Percentiles rank a stretch among this genome's conserved stretches.
These are phyloP conservation scores for Seriola rivoliana DNA, from an alignment of 2,113 vertebrate genomes.

Conservation along the genomic window DNA sequence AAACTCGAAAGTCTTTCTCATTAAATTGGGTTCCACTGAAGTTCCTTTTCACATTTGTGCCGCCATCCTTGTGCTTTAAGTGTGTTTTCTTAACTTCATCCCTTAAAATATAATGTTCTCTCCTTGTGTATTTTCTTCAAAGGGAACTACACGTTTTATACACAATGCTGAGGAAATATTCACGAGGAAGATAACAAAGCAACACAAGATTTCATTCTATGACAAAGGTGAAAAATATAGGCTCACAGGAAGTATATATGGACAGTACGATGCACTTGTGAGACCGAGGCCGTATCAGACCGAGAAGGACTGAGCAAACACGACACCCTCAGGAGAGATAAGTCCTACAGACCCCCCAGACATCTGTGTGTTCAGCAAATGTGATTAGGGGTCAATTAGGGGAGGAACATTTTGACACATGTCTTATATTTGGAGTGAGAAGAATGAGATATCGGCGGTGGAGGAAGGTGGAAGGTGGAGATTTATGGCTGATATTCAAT, in stretches of 20 bases:
- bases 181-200: neutral
- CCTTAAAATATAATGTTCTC: neutral
- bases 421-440: constrained; percentile 76
- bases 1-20: constrained; percentile 4
- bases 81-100: constrained; percentile 23
- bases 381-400: constrained; percentile 78
- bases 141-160: neutral
- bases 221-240: constrained; percentile 4
- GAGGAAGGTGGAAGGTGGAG: constrained; percentile 50
- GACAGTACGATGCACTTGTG: constrained; percentile 14
- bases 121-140: neutral
- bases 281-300: neutral
- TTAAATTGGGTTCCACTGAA: constrained; percentile 22
- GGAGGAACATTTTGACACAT: constrained; percentile 80
- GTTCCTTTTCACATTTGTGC: constrained; percentile 6
- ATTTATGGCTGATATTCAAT: constrained; percentile 55
- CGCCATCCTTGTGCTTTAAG: neutral
- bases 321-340: constrained; percentile 71
- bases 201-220: neutral
- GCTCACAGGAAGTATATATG: neutral
- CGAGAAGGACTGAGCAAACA: constrained; percentile 57
- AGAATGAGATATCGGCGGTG: constrained; percentile 56
- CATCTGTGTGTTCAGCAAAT: constrained; percentile 79
- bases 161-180: too few species aligned
- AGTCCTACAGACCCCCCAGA: constrained; percentile 63